Base-by-base conservation (phyloP, 2,888 invertebrate species). In the Notocelia uddmanniana region DNA sequence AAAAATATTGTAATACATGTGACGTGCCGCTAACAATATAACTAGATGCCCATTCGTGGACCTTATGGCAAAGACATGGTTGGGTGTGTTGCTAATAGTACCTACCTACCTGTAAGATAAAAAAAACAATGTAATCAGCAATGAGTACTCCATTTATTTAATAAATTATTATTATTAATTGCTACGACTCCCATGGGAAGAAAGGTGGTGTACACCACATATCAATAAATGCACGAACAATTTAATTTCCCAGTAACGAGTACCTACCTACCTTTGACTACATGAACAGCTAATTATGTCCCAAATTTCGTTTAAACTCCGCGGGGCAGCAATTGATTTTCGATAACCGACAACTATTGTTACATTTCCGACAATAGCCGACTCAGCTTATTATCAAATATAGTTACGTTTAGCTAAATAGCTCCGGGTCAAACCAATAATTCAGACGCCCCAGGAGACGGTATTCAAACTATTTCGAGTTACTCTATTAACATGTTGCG, bases 391-490 rank as follows among this genome's bases (percentile, higher is more conserved):
- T 93, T 92, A 92, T 80, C 82, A 82, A 89, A 88, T 87, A 84
- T 81, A 86, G 89, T 89, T 84, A 87, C 86, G 83, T 85, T 87
- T 83, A 84, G 83, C 81, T 82, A 86, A 89, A 91, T 88, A 87
- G 90, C 92, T 87, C 79, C 77, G 80, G 86, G 91, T 84, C 81
- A 84, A 92, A 89, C 90, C 91, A 82, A 91, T 92, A 92, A 93
- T 93, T 91, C 89, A 78, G 87, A 83, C 80, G 81, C 88, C 89
- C 86, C 88, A 74, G 83, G 87, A 87, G 88, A 85, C 84, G 79
- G 66, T 79, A 83, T 85, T 84, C 77, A 78, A 78, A 85, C 81
- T 84, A 85, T 88, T 82, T 81, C 80, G 83, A 85, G 88, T 79
- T 74, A 84, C 83, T 83, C 86, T 82, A 90, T 90, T 90, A 84